A percentile compares a stretch with the other conserved stretches of the same genome.
These are phyloP conservation scores for Phoeniculus purpureus DNA, from an alignment of 2,797 vertebrate genomes.

Conservation along the genomic window DNA sequence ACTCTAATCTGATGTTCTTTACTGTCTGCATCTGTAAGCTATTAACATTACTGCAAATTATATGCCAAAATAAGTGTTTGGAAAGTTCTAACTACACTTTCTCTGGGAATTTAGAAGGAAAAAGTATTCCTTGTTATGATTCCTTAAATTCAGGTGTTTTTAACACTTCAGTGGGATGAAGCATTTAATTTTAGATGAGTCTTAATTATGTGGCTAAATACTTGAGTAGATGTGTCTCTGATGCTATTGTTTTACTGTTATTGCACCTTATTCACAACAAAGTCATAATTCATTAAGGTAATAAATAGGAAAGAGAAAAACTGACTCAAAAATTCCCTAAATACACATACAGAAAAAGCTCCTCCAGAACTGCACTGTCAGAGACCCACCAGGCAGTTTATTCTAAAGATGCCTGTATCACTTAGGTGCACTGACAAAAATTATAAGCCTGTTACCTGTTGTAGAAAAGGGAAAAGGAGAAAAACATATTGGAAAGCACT, in stretches of 20 bases:
- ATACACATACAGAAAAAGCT: background rate
- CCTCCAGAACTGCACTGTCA: background rate
- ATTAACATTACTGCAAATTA: background rate
- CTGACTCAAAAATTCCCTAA: background rate
- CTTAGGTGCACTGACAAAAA: background rate
- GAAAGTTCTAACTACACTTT: background rate
- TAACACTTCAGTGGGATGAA: background rate
- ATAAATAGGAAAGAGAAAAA: background rate
- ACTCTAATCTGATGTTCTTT: background rate
- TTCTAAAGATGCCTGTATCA: background rate
- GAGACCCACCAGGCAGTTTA: background rate
- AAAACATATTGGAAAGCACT: background rate
- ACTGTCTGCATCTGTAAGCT: background rate
- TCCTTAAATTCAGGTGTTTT: background rate
- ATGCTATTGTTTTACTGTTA: background rate
- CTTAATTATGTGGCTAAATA: background rate
- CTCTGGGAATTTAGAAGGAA: background rate
- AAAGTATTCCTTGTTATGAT: background rate
- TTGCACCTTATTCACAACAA: background rate
- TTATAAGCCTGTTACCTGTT: background rate
- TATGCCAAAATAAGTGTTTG: background rate
- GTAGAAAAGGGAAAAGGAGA: background rate
- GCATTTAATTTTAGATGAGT: background rate
- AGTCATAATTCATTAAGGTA: background rate
- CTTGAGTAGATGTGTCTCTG: background rate